A percentile compares a stretch with the other conserved stretches of the same genome.
phyloP scores from a whole-genome alignment of 2,113 vertebrate genomes.

The Nerophis lumbriciformis region DNA sequence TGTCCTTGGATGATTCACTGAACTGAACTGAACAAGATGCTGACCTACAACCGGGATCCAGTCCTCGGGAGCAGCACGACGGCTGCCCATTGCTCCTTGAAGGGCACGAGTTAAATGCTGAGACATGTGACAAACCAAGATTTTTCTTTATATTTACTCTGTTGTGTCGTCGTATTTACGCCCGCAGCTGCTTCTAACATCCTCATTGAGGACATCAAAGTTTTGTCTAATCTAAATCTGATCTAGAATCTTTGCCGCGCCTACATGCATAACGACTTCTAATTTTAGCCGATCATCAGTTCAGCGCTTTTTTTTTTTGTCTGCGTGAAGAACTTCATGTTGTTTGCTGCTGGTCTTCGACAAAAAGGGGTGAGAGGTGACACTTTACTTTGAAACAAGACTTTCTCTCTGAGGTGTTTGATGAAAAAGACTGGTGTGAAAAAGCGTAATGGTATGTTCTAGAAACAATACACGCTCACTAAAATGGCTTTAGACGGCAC shows the following conservation, averaged over 20 bases:
- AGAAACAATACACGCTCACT: not conserved
- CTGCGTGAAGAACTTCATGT: constrained; percentile 10
- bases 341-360: constrained; percentile 28
- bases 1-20: no score
- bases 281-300: constrained; percentile 37
- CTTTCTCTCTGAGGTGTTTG: not conserved
- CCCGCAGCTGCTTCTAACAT: constrained; percentile 24
- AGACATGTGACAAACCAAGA: no score
- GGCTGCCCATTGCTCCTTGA: no score
- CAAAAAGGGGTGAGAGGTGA: not conserved
- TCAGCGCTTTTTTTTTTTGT: constrained; percentile 15
- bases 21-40: no score
- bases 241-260: constrained; percentile 46
- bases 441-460: no score
- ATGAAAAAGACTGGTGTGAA: not conserved
- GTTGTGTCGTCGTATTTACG: not conserved
- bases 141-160: no score
- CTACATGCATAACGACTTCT: constrained; percentile 25
- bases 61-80: no score
- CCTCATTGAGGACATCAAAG: constrained; percentile 45
- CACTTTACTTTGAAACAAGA: not conserved
- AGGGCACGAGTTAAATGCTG: no score
- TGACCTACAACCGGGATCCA: no score
- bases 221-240: constrained; percentile 45
- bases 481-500: not conserved